phyloP scores from a whole-genome alignment of 2,888 invertebrate genomes.

The Catocala fraxini region DNA sequence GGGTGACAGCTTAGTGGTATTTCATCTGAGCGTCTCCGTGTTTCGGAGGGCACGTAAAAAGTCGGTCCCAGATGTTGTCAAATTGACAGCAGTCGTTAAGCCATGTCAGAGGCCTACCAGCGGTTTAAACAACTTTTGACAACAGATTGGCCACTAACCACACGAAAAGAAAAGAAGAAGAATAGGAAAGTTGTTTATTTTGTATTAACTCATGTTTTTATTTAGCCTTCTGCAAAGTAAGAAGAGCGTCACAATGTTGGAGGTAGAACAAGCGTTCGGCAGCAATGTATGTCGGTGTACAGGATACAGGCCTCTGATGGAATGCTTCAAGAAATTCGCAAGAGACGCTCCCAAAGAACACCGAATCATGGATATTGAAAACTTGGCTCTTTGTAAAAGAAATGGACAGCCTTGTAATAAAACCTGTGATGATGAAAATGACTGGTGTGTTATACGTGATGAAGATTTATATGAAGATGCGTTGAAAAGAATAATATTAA shows the following conservation, averaged over 20 bases:
- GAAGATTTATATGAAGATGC: conserved; percentile 43
- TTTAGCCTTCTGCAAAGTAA: conserved; percentile 75
- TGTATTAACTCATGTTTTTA: conserved; percentile 13
- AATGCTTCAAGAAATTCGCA: conserved; percentile 89
- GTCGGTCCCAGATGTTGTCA: too few relatives aligned
- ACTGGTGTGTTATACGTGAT: conserved; percentile 65
- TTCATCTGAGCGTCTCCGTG: too few relatives aligned
- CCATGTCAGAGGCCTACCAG: too few relatives aligned
- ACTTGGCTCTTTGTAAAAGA: conserved; percentile 54
- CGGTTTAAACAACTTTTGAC: too few relatives aligned
- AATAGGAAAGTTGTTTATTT: too few relatives aligned
- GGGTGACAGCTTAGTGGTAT: too few relatives aligned
- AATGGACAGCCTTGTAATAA: conserved; percentile 35
- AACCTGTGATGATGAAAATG: conserved; percentile 48
- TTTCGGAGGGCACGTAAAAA: too few relatives aligned
- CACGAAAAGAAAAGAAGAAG: too few relatives aligned
- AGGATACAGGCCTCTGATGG: conserved; percentile 89
- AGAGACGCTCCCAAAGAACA: conserved; percentile 69
- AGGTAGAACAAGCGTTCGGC: conserved; percentile 91
- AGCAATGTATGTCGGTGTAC: conserved; percentile 93
- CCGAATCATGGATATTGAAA: conserved; percentile 46
- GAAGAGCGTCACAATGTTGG: conserved; percentile 83
- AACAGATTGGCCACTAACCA: too few relatives aligned
- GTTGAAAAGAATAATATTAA: conserved; percentile 53
- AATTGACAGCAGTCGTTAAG: too few relatives aligned